Base-by-base conservation (phyloP, 2,113 vertebrate genomes). In the Cygnus atratus region DNA sequence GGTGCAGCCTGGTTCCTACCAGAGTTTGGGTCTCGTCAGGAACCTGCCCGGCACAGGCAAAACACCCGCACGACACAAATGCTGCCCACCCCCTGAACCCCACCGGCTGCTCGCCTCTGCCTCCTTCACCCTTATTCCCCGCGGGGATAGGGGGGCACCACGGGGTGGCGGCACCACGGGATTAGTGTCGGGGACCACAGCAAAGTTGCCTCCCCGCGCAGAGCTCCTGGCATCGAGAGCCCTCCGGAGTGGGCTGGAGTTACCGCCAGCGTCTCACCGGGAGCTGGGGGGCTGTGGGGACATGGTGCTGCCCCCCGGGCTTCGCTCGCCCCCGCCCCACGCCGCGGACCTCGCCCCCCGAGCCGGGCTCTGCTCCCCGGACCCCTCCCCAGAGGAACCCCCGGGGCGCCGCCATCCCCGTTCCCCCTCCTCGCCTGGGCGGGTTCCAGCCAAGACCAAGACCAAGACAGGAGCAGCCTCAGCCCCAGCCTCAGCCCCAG, bases 71-170 rank as follows among this genome's bases (percentile, higher is more conserved):
- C 9, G 11, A 54, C 10, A 33, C 9, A 46, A 37, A 35, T 4
- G 29, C 68, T 41, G 28, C 31, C 84, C 46, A 48, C 15, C 26
- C 20, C n/a, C 20, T 75, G 46, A 90, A 91, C 88, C 43, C 21
- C 28, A 46, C 7, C 17, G 22, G 7, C 44, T 58, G 15, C 37
- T 46, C 9, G 57, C 13, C 31, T 65, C 78, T 0, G 0, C 2
- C 28, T n/a, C 26, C 17, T 24, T 26, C 10, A 48, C 17, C 28
- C 33, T 57, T 31, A 54, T 6, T n/a, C 37, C 24, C 18, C 20
- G 13, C 62, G 48, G 48, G 48, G 48, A 48, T 10, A 8, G 19
- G 46, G 46, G 46, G 20, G 46, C 46, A 48, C 20, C 46, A 21
- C 20, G 46, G 46, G 20, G 43, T 44, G 16, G 43, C 16, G 43